phyloP scores from a whole-genome alignment of 2,888 invertebrate genomes.

The Zaprionus obscuricornis region DNA sequence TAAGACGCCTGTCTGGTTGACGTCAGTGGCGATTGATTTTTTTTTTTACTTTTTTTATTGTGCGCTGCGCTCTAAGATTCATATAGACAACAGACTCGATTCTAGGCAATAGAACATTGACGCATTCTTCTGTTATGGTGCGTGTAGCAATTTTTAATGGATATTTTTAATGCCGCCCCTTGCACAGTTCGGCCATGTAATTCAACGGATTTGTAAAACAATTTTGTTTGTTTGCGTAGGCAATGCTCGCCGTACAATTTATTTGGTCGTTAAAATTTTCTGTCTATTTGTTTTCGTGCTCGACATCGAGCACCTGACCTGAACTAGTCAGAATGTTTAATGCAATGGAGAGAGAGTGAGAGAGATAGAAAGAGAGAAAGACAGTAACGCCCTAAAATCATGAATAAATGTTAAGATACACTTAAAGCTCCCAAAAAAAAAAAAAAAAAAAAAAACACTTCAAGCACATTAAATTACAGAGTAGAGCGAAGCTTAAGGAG shows the following conservation, averaged over 20 bases:
- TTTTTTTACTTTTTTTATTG: constrained; percentile 13
- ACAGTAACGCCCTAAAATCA: no score
- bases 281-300: no score
- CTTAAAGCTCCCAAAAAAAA: constrained; percentile 17
- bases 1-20: constrained; percentile 38
- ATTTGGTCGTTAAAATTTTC: constrained; percentile 11
- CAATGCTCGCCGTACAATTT: constrained; percentile 3
- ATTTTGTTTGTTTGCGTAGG: constrained; percentile 54
- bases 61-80: not conserved
- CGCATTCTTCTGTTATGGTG: constrained; percentile 48
- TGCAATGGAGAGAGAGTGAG: no score
- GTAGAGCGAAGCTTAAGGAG: no score
- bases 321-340: constrained; percentile 2
- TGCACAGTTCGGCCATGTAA: constrained; percentile 14
- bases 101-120: constrained; percentile 38
- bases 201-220: constrained; percentile 53
- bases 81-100: no score
- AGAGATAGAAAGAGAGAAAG: no score
- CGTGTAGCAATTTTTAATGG: constrained; percentile 49
- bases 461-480: constrained; percentile 22
- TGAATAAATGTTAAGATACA: no score
- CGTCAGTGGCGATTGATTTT: constrained; percentile 71
- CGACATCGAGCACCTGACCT: no score
- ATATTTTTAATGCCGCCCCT: constrained; percentile 20
- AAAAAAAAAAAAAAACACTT: no score